Base-by-base conservation (phyloP, 1,140 invertebrate genomes). In the Drosophila pallidifrons region DNA sequence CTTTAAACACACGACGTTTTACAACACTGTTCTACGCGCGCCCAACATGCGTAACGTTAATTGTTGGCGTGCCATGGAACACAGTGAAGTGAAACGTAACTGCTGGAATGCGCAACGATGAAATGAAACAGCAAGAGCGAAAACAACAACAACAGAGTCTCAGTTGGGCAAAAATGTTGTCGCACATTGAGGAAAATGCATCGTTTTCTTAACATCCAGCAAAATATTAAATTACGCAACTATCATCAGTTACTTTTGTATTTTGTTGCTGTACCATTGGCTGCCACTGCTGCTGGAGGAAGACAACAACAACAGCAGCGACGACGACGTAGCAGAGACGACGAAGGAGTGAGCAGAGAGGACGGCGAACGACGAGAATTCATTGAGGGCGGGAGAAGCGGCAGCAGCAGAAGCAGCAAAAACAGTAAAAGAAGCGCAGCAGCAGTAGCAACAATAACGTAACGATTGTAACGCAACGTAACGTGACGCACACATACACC, bases 161-260 rank as follows among this genome's bases (percentile, higher is more conserved):
- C 43, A 76, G 46, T 38, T 58, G 45, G 61, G 69, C 54, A 68
- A 79, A 83, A 77, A 83, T 87, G 85, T 87, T 88, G 77, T 72
- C 70, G 59, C 54, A 87, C 60, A 88, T 60, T 87, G 83, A 83
- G 64, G 85, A 90, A 90, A 90, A 90, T 91, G 89, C 75, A 91
- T 91, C 89, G 89, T 82, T 91, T 89, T 91, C 89, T 91, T 91
- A 91, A 91, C 79, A 89, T 91, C 57, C 89, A 91, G 70, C 88
- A 91, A 86, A 91, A 91, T 90, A 91, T 89, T 67, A 91, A 91
- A 91, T 77, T 91, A 82, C 89, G 89, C 81, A 91, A 91, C 79
- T 91, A 91, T 91, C 89, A 91, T 91, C 89, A 91, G 79, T 89
- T 91, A 86, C 90, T 91, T 86, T 91, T 91, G 71, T 91, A 91